These are phyloP conservation scores for Drosophila kanapiae DNA, from an alignment of 1,140 invertebrate species.

Conservation along the genomic window DNA sequence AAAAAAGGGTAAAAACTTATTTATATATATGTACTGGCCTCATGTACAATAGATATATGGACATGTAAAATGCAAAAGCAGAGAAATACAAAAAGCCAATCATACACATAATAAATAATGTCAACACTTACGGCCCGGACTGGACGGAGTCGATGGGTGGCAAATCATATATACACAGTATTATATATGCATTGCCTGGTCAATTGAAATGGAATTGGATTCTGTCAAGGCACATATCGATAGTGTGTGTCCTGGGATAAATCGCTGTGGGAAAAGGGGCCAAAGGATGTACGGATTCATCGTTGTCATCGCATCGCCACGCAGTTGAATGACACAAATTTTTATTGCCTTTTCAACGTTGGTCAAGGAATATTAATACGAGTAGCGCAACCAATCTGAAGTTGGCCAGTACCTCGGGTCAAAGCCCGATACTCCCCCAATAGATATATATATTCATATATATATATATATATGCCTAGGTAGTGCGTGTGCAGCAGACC, in stretches of 20 bases:
- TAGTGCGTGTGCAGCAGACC: slow-evolving; percentile 46
- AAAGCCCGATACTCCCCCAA: slow-evolving; percentile 14
- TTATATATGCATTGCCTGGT: slow-evolving; percentile 80
- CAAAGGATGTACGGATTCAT: slow-evolving; percentile 5
- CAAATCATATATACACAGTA: slow-evolving; percentile 76
- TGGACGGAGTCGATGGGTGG: slow-evolving; percentile 37
- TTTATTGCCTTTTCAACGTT: slow-evolving; percentile 72
- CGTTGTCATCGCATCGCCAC: slow-evolving; percentile 34
- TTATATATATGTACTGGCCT: slow-evolving; percentile 14
- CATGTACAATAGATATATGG: slow-evolving; percentile 4
- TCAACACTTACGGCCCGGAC: slow-evolving; percentile 67
- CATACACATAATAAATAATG: slow-evolving; percentile 78
- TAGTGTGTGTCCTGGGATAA: slow-evolving; percentile 37
- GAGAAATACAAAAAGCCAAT: slow-evolving; percentile 49
- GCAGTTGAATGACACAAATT: slow-evolving; percentile 76
- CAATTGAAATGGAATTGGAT: slow-evolving; percentile 82
- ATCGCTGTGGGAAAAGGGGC: slow-evolving; percentile 17
- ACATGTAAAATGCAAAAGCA: slow-evolving; percentile 33
- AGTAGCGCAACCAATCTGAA: slow-evolving; percentile 2
- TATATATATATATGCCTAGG: neutral
- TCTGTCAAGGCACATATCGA: slow-evolving; percentile 72
- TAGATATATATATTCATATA: neutral
- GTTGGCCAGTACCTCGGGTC: slow-evolving; percentile 31
- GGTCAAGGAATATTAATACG: slow-evolving; percentile 20
- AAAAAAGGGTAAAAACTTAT: slow-evolving; percentile 30